Conservation (phyloP, 2,888 invertebrate genomes). For the Volucella bombylans region DNA sequence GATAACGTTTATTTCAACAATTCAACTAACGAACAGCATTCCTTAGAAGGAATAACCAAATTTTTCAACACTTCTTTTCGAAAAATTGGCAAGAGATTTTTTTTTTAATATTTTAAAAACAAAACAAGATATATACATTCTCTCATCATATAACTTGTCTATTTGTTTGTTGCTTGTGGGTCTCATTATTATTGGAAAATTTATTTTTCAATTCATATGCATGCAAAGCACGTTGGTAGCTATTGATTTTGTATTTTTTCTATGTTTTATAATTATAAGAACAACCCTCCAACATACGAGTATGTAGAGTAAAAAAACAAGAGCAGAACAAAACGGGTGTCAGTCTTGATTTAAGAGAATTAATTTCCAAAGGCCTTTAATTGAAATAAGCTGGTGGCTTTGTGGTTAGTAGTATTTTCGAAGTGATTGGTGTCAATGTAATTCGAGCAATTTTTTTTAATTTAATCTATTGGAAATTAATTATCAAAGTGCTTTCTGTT, state of each 20-base stretch:
- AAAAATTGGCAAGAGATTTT: slow-evolving; percentile 64
- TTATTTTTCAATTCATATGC: background rate
- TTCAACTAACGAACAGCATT: slow-evolving; percentile 48
- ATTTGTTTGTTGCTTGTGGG: slow-evolving; percentile 19
- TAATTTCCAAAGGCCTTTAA: slow-evolving; percentile 57
- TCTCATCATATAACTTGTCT: slow-evolving; percentile 17
- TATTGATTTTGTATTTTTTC: slow-evolving; percentile 63
- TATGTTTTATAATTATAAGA: slow-evolving; percentile 20
- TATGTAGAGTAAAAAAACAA: background rate
- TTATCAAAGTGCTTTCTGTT: background rate
- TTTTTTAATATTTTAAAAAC: slow-evolving; percentile 1
- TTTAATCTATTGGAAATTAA: background rate
- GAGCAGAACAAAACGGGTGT: background rate
- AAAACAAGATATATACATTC: slow-evolving; percentile 10
- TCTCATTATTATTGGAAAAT: too few species aligned
- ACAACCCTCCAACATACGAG: slow-evolving; percentile 66
- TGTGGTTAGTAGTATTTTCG: slow-evolving; percentile 49
- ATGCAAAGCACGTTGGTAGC: slow-evolving; percentile 33
- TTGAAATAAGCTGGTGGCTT: slow-evolving; percentile 30
- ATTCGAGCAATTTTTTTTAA: background rate
- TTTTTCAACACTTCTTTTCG: slow-evolving; percentile 40
- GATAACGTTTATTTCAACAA: slow-evolving; percentile 33
- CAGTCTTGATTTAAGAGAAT: slow-evolving; percentile 31
- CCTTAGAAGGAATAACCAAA: slow-evolving; percentile 44
- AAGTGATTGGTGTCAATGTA: slow-evolving; percentile 22